phyloP scores from a whole-genome alignment of 2,113 vertebrate genomes.

The Chaetura pelagica region DNA sequence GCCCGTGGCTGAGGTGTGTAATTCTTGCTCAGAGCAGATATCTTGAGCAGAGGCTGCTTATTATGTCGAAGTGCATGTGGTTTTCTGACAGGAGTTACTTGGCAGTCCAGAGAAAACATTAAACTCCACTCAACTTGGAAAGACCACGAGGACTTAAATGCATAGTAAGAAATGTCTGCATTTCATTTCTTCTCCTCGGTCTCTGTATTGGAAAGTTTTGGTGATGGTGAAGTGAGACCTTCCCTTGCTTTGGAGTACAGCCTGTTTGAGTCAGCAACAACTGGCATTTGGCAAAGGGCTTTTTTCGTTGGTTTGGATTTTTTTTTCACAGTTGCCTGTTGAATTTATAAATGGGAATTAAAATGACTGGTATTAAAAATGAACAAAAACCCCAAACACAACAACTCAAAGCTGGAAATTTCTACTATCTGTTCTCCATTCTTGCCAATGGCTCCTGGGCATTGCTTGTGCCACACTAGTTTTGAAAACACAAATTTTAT shows the following conservation, averaged over 20 bases:
- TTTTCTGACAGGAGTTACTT: slow-evolving; percentile 67
- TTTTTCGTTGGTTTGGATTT: neutral
- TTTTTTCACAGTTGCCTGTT: neutral
- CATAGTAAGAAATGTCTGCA: slow-evolving; percentile 14
- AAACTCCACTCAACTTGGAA: slow-evolving; percentile 60
- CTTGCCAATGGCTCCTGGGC: neutral
- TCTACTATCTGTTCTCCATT: neutral
- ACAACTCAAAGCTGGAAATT: neutral
- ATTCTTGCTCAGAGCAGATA: slow-evolving; percentile 53
- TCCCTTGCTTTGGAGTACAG: neutral
- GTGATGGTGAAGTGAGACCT: neutral
- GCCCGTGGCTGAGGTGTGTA: slow-evolving; percentile 65
- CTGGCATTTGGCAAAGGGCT: neutral
- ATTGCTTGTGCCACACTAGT: neutral
- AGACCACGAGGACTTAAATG: slow-evolving; percentile 3
- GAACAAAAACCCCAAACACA: neutral
- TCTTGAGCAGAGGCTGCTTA: slow-evolving; percentile 65
- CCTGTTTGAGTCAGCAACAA: neutral
- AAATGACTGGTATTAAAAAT: neutral
- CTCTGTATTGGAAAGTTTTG: slow-evolving; percentile 3
- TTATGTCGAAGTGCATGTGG: slow-evolving; percentile 68
- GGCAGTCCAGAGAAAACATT: slow-evolving; percentile 63
- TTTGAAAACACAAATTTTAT: neutral
- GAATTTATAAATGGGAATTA: neutral
- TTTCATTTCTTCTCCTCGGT: slow-evolving; percentile 20